These are phyloP conservation scores for Trichonephila clavipes DNA, from an alignment of 1,140 invertebrate species.

Conservation along the genomic window DNA sequence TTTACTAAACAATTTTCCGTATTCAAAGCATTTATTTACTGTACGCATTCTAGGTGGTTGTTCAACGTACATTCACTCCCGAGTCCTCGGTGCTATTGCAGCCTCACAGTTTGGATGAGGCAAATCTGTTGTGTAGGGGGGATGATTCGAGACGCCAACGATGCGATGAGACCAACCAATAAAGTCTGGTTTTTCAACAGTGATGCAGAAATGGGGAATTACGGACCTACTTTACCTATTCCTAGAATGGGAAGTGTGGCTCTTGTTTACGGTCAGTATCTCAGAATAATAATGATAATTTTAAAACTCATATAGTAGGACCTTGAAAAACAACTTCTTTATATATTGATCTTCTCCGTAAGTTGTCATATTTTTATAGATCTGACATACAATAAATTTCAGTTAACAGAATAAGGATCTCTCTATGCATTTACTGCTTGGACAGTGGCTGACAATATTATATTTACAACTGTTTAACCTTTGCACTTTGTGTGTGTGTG, in stretches of 20 bases:
- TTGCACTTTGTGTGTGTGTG: no score
- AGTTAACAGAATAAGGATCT: no score
- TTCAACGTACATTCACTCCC: conserved; percentile 1
- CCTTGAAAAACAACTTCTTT: not conserved
- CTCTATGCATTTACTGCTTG: no score
- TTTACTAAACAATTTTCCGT: no score
- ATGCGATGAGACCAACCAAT: not conserved
- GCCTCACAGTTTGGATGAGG: not conserved
- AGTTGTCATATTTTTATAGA: no score
- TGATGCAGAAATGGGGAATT: not conserved
- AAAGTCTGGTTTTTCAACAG: not conserved
- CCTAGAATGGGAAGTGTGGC: not conserved
- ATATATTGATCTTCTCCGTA: not conserved
- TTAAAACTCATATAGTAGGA: no score
- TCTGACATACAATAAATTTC: no score
- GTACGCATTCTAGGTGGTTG: not conserved
- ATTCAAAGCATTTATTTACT: not conserved
- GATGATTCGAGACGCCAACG: not conserved
- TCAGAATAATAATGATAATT: no score
- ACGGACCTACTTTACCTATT: not conserved
- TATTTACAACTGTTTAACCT: no score
- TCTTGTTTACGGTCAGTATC: not conserved
- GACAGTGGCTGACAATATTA: no score
- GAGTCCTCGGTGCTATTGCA: not conserved
- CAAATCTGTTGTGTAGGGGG: not conserved